These are phyloP conservation scores for Radopholus similis DNA, from an alignment of 1,140 invertebrate genomes.

Conservation along the genomic window DNA sequence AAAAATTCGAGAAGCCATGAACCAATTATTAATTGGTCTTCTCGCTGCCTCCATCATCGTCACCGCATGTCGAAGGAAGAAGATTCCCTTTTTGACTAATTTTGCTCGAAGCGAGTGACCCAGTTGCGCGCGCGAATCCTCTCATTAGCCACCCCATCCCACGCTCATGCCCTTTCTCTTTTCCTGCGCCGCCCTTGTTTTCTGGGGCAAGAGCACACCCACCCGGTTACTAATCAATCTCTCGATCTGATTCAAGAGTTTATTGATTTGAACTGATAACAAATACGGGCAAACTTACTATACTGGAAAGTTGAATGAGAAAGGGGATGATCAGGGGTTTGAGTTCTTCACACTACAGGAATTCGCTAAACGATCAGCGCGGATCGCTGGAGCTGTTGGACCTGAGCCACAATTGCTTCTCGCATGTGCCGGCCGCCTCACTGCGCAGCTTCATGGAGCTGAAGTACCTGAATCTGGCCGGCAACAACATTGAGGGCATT, in stretches of 20 bases:
- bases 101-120: not conserved
- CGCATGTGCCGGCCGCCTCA: slow-evolving; percentile 43
- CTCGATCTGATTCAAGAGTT: slow-evolving; percentile 6
- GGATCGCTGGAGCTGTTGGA: slow-evolving; percentile 47
- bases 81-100: not conserved
- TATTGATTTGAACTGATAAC: slow-evolving; percentile 11
- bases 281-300: not conserved
- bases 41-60: too few relatives aligned
- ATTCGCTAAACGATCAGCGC: slow-evolving; percentile 45
- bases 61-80: too few relatives aligned
- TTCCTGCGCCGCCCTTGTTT: not conserved
- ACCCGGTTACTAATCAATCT: not conserved
- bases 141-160: not conserved
- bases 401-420: slow-evolving; percentile 45
- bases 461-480: slow-evolving; percentile 45
- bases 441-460: slow-evolving; percentile 44
- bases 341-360: slow-evolving; percentile 22
- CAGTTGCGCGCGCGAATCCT: not conserved
- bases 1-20: too few relatives aligned
- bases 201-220: not conserved
- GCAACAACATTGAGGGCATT: slow-evolving; percentile 48
- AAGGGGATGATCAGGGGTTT: not conserved
- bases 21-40: too few relatives aligned
- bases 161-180: slow-evolving; percentile 1
- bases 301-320: not conserved